phyloP scores from a whole-genome alignment of 2,888 invertebrate species.

The Noctua fimbriata region DNA sequence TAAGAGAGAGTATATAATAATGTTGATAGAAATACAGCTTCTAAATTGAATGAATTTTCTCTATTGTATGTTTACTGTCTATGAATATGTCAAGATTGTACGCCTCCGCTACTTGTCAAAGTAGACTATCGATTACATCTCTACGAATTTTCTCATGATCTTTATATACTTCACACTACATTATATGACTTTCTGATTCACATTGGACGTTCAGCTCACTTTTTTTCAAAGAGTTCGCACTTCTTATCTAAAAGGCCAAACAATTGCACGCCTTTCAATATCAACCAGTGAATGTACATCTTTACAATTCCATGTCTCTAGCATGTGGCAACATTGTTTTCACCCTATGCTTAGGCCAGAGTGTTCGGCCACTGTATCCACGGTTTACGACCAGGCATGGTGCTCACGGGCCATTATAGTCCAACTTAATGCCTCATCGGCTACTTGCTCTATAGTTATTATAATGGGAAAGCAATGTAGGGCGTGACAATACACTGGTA shows the following conservation, averaged over 20 bases:
- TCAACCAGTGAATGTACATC: slow-evolving; percentile 13
- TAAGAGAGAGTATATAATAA: slow-evolving; percentile 52
- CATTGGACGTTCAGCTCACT: not conserved
- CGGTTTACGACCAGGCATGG: slow-evolving; percentile 39
- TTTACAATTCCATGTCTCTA: slow-evolving; percentile 15
- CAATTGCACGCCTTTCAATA: not conserved
- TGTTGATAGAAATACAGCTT: slow-evolving; percentile 45
- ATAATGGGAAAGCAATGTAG: slow-evolving; percentile 60
- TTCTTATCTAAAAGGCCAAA: not conserved
- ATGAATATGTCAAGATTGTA: slow-evolving; percentile 19
- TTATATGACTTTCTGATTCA: not conserved
- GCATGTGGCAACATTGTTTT: slow-evolving; percentile 39
- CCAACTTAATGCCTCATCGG: slow-evolving; percentile 55
- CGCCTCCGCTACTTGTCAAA: slow-evolving; percentile 21
- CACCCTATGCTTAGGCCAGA: slow-evolving; percentile 39
- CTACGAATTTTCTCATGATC: slow-evolving; percentile 24
- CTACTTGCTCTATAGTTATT: slow-evolving; percentile 52
- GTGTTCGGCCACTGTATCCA: slow-evolving; percentile 39
- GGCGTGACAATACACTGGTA: slow-evolving; percentile 48
- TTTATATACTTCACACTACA: no score
- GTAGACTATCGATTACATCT: slow-evolving; percentile 28
- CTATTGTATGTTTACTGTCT: slow-evolving; percentile 35
- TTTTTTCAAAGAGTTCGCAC: not conserved
- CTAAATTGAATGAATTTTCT: slow-evolving; percentile 45
- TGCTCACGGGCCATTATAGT: slow-evolving; percentile 49